Evolutionary conservation across 2,797 vertebrate genomes (phyloP).

Genomic region (Numenius phaeopus): DNA sequence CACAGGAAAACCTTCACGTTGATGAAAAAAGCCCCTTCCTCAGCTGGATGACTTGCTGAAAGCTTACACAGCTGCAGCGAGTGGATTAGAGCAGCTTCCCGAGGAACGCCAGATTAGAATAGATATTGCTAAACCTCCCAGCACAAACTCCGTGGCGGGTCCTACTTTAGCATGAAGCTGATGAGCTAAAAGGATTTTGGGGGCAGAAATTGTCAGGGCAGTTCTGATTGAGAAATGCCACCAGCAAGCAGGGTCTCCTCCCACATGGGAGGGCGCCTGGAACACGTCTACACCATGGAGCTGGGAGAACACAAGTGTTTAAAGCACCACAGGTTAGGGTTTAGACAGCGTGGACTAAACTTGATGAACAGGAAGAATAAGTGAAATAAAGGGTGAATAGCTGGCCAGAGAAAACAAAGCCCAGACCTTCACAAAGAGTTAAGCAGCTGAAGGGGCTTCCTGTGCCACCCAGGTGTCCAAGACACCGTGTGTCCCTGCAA

Average conservation of each 20-base stretch:
- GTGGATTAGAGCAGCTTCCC: neutral
- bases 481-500: fast-evolving
- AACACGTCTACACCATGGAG: neutral
- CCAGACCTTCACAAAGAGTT: neutral
- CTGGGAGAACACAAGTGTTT: neutral
- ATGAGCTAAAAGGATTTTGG: neutral
- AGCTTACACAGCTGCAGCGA: neutral
- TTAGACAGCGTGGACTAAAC: neutral
- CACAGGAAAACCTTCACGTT: neutral
- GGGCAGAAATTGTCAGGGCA: fast-evolving
- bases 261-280: fast-evolving
- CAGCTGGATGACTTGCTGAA: neutral
- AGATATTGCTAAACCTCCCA: neutral
- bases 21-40: neutral
- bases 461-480: neutral
- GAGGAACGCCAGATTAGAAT: fast-evolving
- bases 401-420: neutral
- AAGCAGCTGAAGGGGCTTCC: neutral
- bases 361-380: neutral
- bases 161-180: neutral
- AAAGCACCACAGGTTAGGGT: neutral
- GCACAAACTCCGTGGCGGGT: neutral
- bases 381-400: neutral
- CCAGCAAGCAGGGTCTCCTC: neutral
- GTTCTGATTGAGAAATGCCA: neutral